Conservation (phyloP, 2,113 vertebrate genomes). For the Baryphthengus martii region DNA sequence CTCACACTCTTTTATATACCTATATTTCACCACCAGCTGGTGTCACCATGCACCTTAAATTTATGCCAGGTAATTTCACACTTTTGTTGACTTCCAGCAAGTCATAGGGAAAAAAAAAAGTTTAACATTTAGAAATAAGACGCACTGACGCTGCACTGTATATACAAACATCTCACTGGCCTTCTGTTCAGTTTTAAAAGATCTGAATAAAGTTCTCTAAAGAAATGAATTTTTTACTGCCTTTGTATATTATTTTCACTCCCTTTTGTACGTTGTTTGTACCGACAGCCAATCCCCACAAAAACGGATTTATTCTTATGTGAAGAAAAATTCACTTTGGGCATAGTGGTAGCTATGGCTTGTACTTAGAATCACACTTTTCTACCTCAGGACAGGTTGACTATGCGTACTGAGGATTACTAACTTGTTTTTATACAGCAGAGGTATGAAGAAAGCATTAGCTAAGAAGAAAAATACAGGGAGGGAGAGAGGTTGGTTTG, state of each 20-base stretch:
- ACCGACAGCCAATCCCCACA: neutral
- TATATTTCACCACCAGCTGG: neutral
- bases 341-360: neutral
- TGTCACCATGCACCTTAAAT: conserved; percentile 1
- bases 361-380: neutral
- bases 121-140: neutral
- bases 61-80: neutral
- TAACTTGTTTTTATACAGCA: neutral
- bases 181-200: neutral
- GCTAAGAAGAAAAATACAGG: neutral
- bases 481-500: neutral
- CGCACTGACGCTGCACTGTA: neutral
- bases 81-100: neutral
- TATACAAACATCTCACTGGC: neutral
- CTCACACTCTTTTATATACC: neutral
- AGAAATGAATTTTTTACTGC: neutral
- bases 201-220: neutral
- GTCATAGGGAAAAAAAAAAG: neutral
- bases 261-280: neutral
- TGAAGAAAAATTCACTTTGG: neutral
- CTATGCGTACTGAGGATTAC: neutral
- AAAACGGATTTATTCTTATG: neutral
- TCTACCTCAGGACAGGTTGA: neutral
- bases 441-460: neutral
- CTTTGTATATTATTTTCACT: neutral